Conservation (phyloP, 2,797 vertebrate genomes). For the Cyclopterus lumpus region DNA sequence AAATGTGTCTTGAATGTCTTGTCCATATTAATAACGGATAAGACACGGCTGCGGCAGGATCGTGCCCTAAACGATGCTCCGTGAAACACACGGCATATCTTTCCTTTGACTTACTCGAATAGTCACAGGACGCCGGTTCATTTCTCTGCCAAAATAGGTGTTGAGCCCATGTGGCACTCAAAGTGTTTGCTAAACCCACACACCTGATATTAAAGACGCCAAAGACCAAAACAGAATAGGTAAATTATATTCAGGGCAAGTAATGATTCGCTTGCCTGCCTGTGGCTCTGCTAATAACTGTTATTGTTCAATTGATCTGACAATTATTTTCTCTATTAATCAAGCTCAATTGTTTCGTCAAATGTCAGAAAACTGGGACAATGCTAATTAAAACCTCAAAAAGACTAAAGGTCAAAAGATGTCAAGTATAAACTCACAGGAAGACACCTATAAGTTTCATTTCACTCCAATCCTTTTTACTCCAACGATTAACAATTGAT, state of each 20-base stretch:
- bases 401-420: neutral
- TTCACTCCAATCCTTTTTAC: neutral
- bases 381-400: neutral
- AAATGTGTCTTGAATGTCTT: slow-evolving; percentile 43
- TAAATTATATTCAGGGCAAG: neutral
- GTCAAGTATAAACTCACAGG: neutral
- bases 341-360: neutral
- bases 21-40: slow-evolving; percentile 60
- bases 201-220: slow-evolving; percentile 13
- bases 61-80: slow-evolving; percentile 20
- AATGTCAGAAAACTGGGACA: neutral
- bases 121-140: slow-evolving; percentile 12
- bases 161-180: neutral
- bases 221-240: no score
- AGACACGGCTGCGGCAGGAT: slow-evolving; percentile 31
- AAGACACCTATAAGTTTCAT: neutral
- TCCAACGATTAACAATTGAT: no score
- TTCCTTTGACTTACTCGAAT: slow-evolving; percentile 4
- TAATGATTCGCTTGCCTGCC: neutral
- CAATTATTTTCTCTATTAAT: neutral
- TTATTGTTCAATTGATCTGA: slow-evolving; percentile 12
- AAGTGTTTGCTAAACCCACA: slow-evolving; percentile 28
- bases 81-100: slow-evolving; percentile 11
- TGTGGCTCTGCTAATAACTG: neutral
- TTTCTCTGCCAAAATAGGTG: slow-evolving; percentile 7